Conservation (phyloP, 2,888 invertebrate species). For the Acrobasis consociella region DNA sequence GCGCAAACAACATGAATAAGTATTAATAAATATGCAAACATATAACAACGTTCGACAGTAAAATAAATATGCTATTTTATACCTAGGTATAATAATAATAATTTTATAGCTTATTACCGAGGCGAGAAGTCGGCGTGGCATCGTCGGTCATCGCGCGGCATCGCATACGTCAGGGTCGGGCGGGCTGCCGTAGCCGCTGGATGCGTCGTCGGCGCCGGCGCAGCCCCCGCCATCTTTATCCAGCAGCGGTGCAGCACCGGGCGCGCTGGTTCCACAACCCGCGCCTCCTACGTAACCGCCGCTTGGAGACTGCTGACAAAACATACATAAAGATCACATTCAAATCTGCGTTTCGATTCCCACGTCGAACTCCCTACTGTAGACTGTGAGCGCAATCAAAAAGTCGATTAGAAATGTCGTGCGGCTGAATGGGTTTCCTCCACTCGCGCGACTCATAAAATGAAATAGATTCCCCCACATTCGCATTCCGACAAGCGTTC, state of each 20-base stretch:
- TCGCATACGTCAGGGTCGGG: slow-evolving; percentile 86
- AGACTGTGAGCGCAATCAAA: slow-evolving; percentile 77
- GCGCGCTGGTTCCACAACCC: slow-evolving; percentile 54
- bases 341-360: slow-evolving; percentile 54
- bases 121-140: slow-evolving; percentile 75
- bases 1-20: slow-evolving; percentile 32
- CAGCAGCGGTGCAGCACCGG: slow-evolving; percentile 51
- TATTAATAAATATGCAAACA: neutral
- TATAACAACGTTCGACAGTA: too few species aligned
- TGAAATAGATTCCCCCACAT: slow-evolving; percentile 83
- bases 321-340: slow-evolving; percentile 30
- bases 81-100: too few species aligned
- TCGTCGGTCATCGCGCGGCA: slow-evolving; percentile 77
- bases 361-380: slow-evolving; percentile 58
- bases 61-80: too few species aligned
- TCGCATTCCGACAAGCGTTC: slow-evolving; percentile 83
- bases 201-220: slow-evolving; percentile 86
- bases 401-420: slow-evolving; percentile 82
- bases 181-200: slow-evolving; percentile 90
- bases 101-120: slow-evolving; percentile 54
- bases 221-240: slow-evolving; percentile 73
- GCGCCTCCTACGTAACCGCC: slow-evolving; percentile 65
- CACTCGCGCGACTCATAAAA: slow-evolving; percentile 81
- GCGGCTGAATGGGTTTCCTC: slow-evolving; percentile 76
- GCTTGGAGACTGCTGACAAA: slow-evolving; percentile 63